Evolutionary conservation across 2,113 vertebrate species (phyloP).

Genomic region (Muntiacus muntjak): DNA sequence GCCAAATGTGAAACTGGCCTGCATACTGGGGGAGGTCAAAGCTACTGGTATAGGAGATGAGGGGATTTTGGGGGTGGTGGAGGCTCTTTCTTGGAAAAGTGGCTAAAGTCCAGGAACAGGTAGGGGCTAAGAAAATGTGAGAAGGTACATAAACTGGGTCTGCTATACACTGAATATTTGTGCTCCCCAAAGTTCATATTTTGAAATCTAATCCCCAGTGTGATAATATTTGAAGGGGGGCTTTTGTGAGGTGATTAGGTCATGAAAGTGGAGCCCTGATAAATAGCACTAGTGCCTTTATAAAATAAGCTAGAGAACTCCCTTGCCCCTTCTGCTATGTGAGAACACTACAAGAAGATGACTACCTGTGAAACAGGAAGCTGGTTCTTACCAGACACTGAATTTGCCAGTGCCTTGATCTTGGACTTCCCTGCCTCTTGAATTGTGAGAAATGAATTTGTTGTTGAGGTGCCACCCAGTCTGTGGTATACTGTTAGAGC

Average conservation of each 20-base stretch:
- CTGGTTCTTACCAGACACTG: not conserved
- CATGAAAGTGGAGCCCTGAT: not conserved
- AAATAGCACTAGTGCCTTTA: not conserved
- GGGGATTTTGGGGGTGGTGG: not conserved
- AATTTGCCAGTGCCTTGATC: not conserved
- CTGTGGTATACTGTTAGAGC: not conserved
- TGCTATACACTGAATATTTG: not conserved
- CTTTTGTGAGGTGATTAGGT: not conserved
- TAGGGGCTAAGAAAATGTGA: not conserved
- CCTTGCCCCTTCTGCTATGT: not conserved
- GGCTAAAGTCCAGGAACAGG: not conserved
- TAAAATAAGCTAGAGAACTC: not conserved
- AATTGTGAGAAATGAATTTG: not conserved
- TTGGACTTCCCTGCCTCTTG: not conserved
- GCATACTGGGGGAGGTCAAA: not conserved
- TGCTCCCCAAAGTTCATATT: not conserved
- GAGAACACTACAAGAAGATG: not conserved
- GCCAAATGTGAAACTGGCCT: not conserved
- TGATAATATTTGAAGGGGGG: not conserved
- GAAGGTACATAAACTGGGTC: not conserved
- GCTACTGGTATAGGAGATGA: not conserved
- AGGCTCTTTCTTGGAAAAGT: not conserved
- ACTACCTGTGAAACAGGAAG: not conserved
- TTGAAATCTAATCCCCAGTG: not conserved
- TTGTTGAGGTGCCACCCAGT: not conserved